phyloP scores from a whole-genome alignment of 2,888 invertebrate genomes.

The Seira musarum region DNA sequence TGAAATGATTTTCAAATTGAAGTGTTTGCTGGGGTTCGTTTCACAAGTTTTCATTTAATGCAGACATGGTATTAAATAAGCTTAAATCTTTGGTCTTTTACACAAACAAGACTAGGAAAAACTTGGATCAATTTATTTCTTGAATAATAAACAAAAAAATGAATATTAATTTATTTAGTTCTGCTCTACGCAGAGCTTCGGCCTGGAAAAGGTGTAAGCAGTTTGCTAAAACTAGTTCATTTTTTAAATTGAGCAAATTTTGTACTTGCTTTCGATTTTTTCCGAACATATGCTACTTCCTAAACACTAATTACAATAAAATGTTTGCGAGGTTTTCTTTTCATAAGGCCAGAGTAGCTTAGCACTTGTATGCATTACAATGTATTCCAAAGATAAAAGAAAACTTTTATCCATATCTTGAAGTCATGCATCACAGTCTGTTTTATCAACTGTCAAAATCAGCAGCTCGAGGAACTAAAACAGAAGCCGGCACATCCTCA shows the following conservation, averaged over 20 bases:
- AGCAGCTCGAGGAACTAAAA: conserved; percentile 8
- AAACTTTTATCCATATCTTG: neutral
- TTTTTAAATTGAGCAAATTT: conserved; percentile 29
- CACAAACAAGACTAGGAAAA: too few species aligned
- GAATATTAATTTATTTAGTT: too few species aligned
- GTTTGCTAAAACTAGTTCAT: too few species aligned
- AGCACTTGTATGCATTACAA: neutral
- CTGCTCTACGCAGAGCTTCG: too few species aligned
- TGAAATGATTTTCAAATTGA: neutral
- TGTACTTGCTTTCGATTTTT: conserved; percentile 25
- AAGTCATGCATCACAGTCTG: conserved; percentile 37
- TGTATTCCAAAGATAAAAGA: neutral
- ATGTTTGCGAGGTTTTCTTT: neutral
- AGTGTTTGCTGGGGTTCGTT: neutral
- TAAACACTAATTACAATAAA: neutral
- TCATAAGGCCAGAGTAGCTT: neutral
- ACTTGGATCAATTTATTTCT: too few species aligned
- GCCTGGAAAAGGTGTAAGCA: too few species aligned
- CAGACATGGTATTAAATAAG: too few species aligned
- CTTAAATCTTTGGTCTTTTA: too few species aligned
- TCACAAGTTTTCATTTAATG: too few species aligned
- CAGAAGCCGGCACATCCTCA: conserved; percentile 35
- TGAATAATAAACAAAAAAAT: too few species aligned
- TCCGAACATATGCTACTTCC: neutral
- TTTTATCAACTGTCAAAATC: conserved; percentile 44